Evolutionary conservation across 2,113 vertebrate species (phyloP), one percentile per base, ranked within the genome.

Genomic region (Plotosus lineatus): DNA sequence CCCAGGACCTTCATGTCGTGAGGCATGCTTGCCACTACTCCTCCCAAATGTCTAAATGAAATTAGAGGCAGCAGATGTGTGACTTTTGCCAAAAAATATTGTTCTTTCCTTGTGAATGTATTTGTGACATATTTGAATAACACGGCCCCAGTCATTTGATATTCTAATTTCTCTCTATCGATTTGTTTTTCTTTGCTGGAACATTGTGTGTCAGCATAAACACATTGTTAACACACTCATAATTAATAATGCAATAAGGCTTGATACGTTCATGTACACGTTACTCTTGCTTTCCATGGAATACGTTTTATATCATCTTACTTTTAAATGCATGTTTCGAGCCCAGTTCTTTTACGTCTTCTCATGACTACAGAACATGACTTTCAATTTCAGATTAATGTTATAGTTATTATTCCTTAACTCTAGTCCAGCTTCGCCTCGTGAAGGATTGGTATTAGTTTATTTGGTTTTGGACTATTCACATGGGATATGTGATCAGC

Each of bases 361-460:
- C 33, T 38, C 38, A 51, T 38, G 55, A 51, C 17, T 77, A 40
- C 51, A 68, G n/a, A 50, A 60, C n/a, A 31, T 55, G 53, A 11
- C 7, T 81, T 74, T 77, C 38, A 88, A 85, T 85, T 85, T 83
- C 85, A 82, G 83, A 90, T 87, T 89, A 83, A 90, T 90, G 88
- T 89, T 84, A 78, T 63, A 85, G 71, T 85, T 23, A 26, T 78
- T 86, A 68, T 89, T 88, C 89, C 87, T 85, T 11, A 88, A 90
- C 42, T 81, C 55, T 83, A 82, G 82, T 83, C 83, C 85, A 75
- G 56, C 82, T 93, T 95, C 89, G 95, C 95, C 96, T 94, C 95
- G 91, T 96, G 88, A 95, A 90, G 89, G 88, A 82, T 85, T 83
- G 90, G 92, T 90, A 89, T 93, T 92, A 80, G 88, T 82, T 91